phyloP scores from a whole-genome alignment of 2,888 invertebrate species.

The Aproaerema taeniolella region DNA sequence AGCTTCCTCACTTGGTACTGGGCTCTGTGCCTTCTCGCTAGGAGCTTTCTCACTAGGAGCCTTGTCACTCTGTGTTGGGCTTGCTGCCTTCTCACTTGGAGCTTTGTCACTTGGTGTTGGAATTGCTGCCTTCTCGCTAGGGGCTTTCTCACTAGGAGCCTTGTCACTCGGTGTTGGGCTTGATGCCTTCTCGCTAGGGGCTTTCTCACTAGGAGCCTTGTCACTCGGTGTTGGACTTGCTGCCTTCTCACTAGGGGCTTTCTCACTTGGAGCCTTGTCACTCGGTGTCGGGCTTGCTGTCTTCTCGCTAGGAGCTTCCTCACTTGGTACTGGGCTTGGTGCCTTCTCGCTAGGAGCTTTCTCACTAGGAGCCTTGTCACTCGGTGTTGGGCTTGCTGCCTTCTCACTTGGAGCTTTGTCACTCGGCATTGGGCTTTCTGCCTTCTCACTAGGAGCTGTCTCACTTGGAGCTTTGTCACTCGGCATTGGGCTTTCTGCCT shows the following conservation, averaged over 20 bases:
- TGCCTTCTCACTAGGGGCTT: background rate
- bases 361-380: slow-evolving; percentile 1
- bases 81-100: slow-evolving; percentile 4
- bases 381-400: slow-evolving; percentile 9
- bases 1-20: background rate
- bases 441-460: background rate
- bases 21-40: slow-evolving; percentile 9
- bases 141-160: slow-evolving; percentile 6
- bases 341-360: slow-evolving; percentile 12
- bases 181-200: background rate
- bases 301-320: background rate
- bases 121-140: slow-evolving; percentile 11
- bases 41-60: background rate
- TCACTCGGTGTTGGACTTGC: background rate
- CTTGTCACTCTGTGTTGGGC: slow-evolving; percentile 17
- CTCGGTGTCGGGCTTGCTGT: slow-evolving; percentile 14
- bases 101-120: background rate
- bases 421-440: background rate
- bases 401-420: background rate
- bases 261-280: slow-evolving; percentile 12
- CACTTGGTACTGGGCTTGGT: slow-evolving; percentile 2
- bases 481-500: background rate
- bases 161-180: slow-evolving; percentile 10
- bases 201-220: background rate
- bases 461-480: slow-evolving; percentile 10